Evolutionary conservation across 1,140 invertebrate genomes (phyloP).

Genomic region (Drosophila simulans): DNA sequence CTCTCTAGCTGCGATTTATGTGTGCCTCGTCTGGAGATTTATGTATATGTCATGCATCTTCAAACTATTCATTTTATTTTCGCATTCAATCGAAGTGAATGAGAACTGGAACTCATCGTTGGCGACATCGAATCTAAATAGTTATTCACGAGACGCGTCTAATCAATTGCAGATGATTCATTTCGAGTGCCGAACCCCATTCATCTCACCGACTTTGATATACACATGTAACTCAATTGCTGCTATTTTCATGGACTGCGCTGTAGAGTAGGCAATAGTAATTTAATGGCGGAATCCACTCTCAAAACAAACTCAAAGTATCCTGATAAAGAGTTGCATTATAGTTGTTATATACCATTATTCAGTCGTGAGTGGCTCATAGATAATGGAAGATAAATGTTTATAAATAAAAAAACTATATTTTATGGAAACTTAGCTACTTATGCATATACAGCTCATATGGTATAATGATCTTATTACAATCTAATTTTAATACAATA

Average conservation of each 20-base stretch:
- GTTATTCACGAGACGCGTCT: conserved; percentile 1
- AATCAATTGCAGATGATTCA: conserved; percentile 18
- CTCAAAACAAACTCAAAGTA: no score
- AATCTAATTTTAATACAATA: no score
- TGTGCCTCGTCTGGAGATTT: conserved; percentile 43
- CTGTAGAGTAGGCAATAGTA: conserved; percentile 6
- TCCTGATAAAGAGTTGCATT: no score
- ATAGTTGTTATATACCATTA: no score
- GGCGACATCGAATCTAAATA: conserved; percentile 5
- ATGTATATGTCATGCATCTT: conserved; percentile 64
- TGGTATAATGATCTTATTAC: no score
- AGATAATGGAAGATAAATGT: no score
- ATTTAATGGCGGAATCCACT: background rate
- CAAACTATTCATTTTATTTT: conserved; percentile 29
- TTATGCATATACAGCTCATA: no score
- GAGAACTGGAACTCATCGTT: conserved; percentile 18
- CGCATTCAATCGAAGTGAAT: conserved; percentile 11
- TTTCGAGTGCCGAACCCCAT: background rate
- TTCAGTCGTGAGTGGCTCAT: no score
- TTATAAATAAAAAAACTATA: no score
- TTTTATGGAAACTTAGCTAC: no score
- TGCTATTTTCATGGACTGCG: background rate
- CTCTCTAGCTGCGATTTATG: conserved; percentile 34
- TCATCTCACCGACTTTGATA: background rate
- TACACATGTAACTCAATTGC: background rate